Evolutionary conservation across 2,113 vertebrate species (phyloP).

Genomic region (Austrofundulus limnaeus): DNA sequence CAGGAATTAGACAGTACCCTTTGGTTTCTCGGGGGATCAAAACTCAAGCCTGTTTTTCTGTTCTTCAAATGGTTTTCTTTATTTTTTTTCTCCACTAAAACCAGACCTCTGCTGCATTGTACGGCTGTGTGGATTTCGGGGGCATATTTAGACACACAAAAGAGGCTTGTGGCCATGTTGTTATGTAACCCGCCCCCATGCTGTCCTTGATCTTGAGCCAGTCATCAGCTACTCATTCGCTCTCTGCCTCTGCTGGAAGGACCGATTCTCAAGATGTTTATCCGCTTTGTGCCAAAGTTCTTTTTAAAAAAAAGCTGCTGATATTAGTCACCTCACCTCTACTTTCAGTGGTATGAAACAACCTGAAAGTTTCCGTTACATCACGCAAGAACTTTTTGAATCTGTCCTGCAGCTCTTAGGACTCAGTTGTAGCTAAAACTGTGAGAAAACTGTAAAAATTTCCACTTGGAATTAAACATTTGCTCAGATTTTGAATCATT

Average conservation of each 20-base stretch:
- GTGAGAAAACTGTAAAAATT: too few species aligned
- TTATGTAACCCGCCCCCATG: conserved; percentile 55
- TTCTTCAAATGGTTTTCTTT: too few species aligned
- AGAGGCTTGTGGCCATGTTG: conserved; percentile 44
- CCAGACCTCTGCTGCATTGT: too few species aligned
- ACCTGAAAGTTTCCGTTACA: background rate
- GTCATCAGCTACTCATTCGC: conserved; percentile 17
- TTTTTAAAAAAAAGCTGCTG: too few species aligned
- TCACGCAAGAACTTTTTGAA: conserved; percentile 1
- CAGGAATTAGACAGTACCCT: background rate
- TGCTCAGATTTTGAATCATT: too few species aligned
- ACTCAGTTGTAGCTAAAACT: too few species aligned
- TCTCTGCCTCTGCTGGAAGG: conserved; percentile 21
- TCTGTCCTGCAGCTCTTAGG: too few species aligned
- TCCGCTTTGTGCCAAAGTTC: background rate
- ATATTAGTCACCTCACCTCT: conserved; percentile 7
- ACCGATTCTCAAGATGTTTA: background rate
- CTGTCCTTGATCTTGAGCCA: conserved; percentile 52
- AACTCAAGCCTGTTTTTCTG: background rate
- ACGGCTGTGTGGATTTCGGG: too few species aligned
- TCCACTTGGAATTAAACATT: too few species aligned
- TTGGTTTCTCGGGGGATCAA: background rate
- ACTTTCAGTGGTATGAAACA: background rate
- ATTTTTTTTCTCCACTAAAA: too few species aligned
- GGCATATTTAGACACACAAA: conserved; percentile 38